phyloP scores from a whole-genome alignment of 2,888 invertebrate genomes.

The Smittia sp. region DNA sequence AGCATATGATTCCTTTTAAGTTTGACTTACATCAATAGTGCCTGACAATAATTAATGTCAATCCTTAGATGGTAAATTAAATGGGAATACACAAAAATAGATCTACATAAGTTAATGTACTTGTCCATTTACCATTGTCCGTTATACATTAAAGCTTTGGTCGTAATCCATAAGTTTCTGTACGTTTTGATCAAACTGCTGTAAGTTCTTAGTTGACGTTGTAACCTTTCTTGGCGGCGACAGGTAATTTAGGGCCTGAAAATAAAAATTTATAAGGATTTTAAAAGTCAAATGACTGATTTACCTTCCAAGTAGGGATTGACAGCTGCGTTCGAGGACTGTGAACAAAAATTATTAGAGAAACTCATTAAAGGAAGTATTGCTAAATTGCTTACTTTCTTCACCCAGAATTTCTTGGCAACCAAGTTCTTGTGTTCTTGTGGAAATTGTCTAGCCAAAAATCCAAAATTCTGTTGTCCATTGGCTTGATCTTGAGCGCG shows the following conservation, averaged over 20 bases:
- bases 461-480: conserved; percentile 58
- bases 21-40: not conserved
- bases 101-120: not conserved
- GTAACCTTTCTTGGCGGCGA: conserved; percentile 90
- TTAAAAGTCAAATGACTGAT: too few relatives aligned
- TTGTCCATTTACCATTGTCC: conserved; percentile 14
- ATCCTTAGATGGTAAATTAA: not conserved
- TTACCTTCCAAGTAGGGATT: conserved; percentile 85
- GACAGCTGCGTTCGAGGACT: conserved; percentile 7
- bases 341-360: conserved; percentile 17
- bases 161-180: conserved; percentile 21
- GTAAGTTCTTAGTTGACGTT: conserved; percentile 58
- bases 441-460: conserved; percentile 57
- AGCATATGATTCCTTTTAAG: too few relatives aligned
- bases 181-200: not conserved
- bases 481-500: conserved; percentile 45
- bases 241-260: conserved; percentile 83
- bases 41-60: not conserved
- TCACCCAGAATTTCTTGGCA: conserved; percentile 71
- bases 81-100: conserved; percentile 22
- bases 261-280: too few relatives aligned
- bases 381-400: conserved; percentile 51
- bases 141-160: conserved; percentile 16
- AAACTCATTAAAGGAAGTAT: conserved; percentile 9
- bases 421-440: conserved; percentile 69